Percentiles rank a stretch among this genome's conserved stretches.
Evolutionary conservation across 2,113 vertebrate species (phyloP).

Genomic region (Mola mola): DNA sequence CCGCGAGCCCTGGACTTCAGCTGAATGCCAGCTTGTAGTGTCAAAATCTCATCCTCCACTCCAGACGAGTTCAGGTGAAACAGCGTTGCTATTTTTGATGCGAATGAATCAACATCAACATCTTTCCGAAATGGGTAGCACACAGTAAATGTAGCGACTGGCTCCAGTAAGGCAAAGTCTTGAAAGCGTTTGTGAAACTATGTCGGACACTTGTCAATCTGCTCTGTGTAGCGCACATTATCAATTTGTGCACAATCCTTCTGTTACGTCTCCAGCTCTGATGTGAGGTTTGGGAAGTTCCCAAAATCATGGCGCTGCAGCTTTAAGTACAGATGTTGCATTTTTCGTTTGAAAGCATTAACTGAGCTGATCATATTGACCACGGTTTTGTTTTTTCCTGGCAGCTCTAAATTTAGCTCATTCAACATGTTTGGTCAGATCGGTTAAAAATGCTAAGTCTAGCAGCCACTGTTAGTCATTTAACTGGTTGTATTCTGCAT

Average conservation of each 20-base stretch:
- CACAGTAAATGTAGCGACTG: constrained; percentile 22
- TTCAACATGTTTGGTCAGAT: too few species aligned
- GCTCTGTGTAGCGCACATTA: constrained; percentile 24
- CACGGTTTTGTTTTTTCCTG: too few species aligned
- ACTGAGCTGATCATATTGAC: too few species aligned
- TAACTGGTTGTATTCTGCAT: too few species aligned
- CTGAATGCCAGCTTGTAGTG: constrained; percentile 27
- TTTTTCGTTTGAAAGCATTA: constrained; percentile 49
- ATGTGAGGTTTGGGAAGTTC: constrained; percentile 21
- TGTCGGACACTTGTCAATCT: constrained; percentile 14
- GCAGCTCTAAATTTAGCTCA: too few species aligned
- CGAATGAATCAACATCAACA: constrained; percentile 33
- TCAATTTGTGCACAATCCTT: constrained; percentile 9
- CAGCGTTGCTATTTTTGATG: constrained; percentile 47
- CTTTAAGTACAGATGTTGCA: constrained; percentile 30
- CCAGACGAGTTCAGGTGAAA: constrained; percentile 46
- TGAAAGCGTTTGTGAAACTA: constrained; percentile 37
- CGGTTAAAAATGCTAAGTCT: too few species aligned
- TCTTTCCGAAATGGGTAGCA: constrained; percentile 29
- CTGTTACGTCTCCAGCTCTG: constrained; percentile 18
- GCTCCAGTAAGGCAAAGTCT: constrained; percentile 34
- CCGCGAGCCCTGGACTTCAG: constrained; percentile 43
- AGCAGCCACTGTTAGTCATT: too few species aligned
- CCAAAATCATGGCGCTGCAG: constrained; percentile 42
- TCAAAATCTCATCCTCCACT: constrained; percentile 50